Conservation (phyloP, 2,113 vertebrate genomes). For the Phoxinus phoxinus region DNA sequence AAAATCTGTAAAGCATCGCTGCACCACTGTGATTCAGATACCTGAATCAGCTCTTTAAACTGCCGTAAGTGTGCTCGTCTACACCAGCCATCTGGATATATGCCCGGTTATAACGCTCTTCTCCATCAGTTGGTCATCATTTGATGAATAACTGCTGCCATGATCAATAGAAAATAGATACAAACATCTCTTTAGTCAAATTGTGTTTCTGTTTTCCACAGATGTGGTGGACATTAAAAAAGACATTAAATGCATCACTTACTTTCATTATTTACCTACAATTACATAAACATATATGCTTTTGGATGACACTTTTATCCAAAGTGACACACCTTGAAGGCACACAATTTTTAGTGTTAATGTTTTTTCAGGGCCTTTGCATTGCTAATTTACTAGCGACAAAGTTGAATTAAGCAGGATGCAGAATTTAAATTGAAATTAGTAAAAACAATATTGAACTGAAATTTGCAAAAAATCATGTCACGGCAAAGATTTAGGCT, state of each 20-base stretch:
- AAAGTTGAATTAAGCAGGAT: background rate
- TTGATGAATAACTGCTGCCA: constrained; percentile 11
- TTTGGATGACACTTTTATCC: background rate
- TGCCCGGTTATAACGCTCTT: background rate
- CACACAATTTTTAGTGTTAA: background rate
- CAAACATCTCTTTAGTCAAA: background rate
- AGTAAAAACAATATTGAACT: too few species aligned
- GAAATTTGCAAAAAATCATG: too few species aligned
- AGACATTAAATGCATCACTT: background rate
- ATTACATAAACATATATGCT: background rate
- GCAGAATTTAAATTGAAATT: background rate
- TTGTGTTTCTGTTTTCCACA: constrained; percentile 1
- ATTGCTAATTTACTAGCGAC: background rate
- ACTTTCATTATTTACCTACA: background rate
- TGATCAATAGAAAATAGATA: constrained; percentile 9
- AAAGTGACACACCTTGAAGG: background rate
- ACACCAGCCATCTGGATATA: constrained; percentile 1
- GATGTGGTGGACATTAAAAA: background rate
- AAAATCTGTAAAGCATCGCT: background rate
- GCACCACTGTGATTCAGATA: background rate
- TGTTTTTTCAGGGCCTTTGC: background rate
- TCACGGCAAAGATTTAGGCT: too few species aligned
- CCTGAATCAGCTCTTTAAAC: constrained; percentile 20
- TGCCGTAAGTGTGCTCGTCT: background rate
- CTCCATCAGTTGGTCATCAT: background rate